These are phyloP conservation scores for Nettapus auritus DNA, from an alignment of 2,113 vertebrate genomes.

Conservation along the genomic window DNA sequence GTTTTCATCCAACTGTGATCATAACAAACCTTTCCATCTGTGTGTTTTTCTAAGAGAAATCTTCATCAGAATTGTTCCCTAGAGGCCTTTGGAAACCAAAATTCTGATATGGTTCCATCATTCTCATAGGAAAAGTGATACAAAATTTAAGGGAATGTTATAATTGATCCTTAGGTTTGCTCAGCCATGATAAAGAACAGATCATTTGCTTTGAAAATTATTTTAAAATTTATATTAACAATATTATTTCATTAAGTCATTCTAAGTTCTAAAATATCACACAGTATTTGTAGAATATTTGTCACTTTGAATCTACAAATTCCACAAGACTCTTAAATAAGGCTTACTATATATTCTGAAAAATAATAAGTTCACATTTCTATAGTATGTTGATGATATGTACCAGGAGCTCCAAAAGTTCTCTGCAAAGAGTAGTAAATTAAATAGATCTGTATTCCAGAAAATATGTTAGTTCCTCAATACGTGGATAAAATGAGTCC, in stretches of 20 bases:
- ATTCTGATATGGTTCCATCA: neutral
- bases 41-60: slow-evolving; percentile 31
- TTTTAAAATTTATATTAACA: neutral
- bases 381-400: neutral
- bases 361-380: slow-evolving; percentile 5
- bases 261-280: neutral
- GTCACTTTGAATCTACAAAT: neutral
- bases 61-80: slow-evolving; percentile 32
- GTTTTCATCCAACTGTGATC: slow-evolving; percentile 17
- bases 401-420: neutral
- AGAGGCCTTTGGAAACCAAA: neutral
- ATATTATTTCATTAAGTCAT: neutral
- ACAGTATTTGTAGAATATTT: neutral
- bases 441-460: neutral
- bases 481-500: neutral
- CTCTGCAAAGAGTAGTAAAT: neutral
- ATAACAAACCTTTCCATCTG: slow-evolving; percentile 42
- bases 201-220: neutral
- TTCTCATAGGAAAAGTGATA: neutral
- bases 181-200: neutral
- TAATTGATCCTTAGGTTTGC: neutral
- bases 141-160: neutral
- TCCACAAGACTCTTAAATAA: neutral
- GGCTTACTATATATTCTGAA: neutral
- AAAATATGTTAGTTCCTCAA: neutral